Evolutionary conservation across 2,797 vertebrate genomes (phyloP).

Genomic region (Lacerta agilis): DNA sequence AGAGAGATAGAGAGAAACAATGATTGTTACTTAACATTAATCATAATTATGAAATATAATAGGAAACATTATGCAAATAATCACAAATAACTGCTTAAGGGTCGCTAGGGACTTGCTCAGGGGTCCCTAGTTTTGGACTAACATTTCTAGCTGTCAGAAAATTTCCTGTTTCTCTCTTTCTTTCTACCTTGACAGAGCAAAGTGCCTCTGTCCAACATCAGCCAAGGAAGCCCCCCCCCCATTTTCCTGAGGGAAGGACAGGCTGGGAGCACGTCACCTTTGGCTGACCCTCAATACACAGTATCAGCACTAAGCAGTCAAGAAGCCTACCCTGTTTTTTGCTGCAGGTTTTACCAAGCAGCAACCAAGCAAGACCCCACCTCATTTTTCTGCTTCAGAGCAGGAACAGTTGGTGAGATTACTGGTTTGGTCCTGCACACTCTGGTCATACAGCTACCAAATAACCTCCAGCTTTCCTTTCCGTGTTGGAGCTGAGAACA

Average conservation of each 20-base stretch:
- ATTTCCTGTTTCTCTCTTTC: neutral
- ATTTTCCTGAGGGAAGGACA: neutral
- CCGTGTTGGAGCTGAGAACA: neutral
- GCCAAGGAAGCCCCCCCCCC: neutral
- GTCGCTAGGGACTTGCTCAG: too few relatives aligned
- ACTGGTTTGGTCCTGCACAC: neutral
- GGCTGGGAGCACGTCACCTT: neutral
- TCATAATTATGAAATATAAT: too few relatives aligned
- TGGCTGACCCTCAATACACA: neutral
- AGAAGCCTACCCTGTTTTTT: too few relatives aligned
- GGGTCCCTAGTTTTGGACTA: too few relatives aligned
- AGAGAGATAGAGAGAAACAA: too few relatives aligned
- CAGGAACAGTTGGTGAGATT: neutral
- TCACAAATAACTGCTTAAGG: neutral
- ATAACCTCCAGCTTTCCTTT: neutral
- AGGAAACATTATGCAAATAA: too few relatives aligned
- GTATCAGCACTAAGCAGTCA: too few relatives aligned
- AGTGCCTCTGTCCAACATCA: neutral
- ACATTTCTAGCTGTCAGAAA: neutral
- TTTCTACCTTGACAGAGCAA: neutral
- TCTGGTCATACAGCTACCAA: neutral
- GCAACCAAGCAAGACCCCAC: neutral
- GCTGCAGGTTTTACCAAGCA: neutral
- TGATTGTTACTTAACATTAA: neutral
- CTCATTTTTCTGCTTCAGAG: neutral